Conservation (phyloP, 2,113 vertebrate species). For the Lampris megalopsis region DNA sequence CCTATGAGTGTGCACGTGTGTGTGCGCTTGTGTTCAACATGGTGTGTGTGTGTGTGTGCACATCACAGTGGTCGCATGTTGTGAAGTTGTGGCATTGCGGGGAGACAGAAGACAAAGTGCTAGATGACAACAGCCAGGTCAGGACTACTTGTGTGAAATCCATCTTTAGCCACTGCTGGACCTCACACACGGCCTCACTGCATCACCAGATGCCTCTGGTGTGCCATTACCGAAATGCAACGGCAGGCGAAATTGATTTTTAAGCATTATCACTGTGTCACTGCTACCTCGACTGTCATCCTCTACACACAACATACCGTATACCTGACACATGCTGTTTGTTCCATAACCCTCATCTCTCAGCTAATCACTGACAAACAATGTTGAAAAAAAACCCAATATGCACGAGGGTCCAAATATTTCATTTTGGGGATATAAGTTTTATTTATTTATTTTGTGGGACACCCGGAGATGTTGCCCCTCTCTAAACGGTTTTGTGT, state of each 20-base stretch:
- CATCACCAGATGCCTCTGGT: neutral
- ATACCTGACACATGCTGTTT: too few species aligned
- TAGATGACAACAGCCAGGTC: conserved; percentile 25
- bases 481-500: conserved; percentile 16
- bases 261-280: too few species aligned
- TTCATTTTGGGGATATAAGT: conserved; percentile 7
- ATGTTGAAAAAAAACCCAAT: too few species aligned
- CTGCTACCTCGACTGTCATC: too few species aligned
- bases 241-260: too few species aligned
- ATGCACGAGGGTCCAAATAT: too few species aligned
- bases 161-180: conserved; percentile 26
- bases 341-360: too few species aligned
- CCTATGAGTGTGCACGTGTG: too few species aligned
- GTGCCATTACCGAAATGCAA: neutral
- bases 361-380: too few species aligned
- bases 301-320: too few species aligned
- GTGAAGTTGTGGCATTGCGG: neutral
- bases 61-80: neutral
- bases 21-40: too few species aligned
- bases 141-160: conserved; percentile 15
- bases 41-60: neutral
- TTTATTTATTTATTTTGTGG: neutral
- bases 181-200: conserved; percentile 14
- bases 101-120: conserved; percentile 21
- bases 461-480: neutral